Percentiles rank a stretch among this genome's conserved stretches.
These are phyloP conservation scores for Mesocricetus auratus DNA, from an alignment of 2,113 vertebrate species.

Conservation along the genomic window DNA sequence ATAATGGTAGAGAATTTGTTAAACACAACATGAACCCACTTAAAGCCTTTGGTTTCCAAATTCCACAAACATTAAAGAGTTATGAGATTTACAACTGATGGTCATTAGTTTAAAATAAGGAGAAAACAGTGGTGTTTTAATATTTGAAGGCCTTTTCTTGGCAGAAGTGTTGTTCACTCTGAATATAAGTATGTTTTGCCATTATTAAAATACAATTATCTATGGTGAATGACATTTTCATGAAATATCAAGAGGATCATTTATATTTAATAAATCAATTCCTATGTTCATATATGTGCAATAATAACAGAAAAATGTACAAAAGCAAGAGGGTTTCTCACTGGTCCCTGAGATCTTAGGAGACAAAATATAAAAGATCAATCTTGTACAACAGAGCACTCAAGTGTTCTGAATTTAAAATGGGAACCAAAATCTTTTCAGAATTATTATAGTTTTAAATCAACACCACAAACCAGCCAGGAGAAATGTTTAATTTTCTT, in stretches of 20 bases:
- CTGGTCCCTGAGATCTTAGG: background rate
- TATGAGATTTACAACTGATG: background rate
- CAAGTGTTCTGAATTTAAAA: background rate
- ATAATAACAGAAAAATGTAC: background rate
- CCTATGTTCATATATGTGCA: background rate
- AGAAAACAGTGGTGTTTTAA: fast-evolving
- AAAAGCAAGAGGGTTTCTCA: background rate
- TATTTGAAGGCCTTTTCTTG: background rate
- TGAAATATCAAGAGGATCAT: background rate
- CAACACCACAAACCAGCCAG: background rate
- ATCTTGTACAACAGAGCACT: background rate
- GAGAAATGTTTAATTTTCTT: background rate
- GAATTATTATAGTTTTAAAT: background rate
- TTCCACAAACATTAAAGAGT: background rate
- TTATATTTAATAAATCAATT: background rate
- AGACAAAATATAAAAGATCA: background rate
- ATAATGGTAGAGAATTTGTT: background rate
- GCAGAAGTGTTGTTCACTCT: background rate
- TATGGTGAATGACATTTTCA: background rate
- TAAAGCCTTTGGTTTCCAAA: background rate
- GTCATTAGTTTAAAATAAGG: background rate
- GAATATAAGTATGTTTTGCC: background rate
- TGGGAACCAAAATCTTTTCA: conserved; percentile 35
- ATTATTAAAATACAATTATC: background rate
- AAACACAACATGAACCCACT: background rate